A percentile compares a stretch with the other conserved stretches of the same genome.
Conservation (phyloP, 2,797 vertebrate species). For the Sphenodon punctatus region DNA sequence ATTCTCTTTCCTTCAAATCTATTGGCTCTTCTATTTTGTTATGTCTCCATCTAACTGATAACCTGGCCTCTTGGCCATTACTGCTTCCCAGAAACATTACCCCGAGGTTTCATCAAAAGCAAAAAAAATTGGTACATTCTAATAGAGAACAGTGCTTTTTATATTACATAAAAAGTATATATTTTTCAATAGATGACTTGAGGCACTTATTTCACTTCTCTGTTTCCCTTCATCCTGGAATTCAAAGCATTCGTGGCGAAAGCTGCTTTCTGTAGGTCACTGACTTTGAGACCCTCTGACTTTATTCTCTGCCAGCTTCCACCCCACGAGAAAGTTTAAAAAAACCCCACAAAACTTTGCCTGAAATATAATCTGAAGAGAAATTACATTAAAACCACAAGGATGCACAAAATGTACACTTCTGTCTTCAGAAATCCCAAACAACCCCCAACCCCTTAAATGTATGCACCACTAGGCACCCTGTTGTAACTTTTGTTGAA, state of each 20-base stretch:
- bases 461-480: fast-evolving
- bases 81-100: slow-evolving; percentile 41
- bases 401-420: not conserved
- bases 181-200: slow-evolving; percentile 24
- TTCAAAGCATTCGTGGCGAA: not conserved
- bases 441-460: no score
- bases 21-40: slow-evolving; percentile 19
- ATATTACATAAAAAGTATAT: not conserved
- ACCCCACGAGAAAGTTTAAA: not conserved
- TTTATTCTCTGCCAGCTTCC: not conserved
- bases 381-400: not conserved
- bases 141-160: not conserved
- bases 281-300: not conserved
- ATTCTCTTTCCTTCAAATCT: slow-evolving; percentile 21
- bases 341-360: not conserved
- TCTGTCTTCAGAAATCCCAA: not conserved
- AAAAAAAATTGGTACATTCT: slow-evolving; percentile 30
- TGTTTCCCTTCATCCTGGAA: slow-evolving; percentile 17
- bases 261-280: not conserved
- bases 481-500: no score
- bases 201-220: not conserved
- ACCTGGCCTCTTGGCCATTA: slow-evolving; percentile 32
- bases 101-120: slow-evolving; percentile 22
- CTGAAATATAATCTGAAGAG: not conserved
- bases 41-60: slow-evolving; percentile 32